phyloP scores from a whole-genome alignment of 2,113 vertebrate species.

The Chionomys nivalis region DNA sequence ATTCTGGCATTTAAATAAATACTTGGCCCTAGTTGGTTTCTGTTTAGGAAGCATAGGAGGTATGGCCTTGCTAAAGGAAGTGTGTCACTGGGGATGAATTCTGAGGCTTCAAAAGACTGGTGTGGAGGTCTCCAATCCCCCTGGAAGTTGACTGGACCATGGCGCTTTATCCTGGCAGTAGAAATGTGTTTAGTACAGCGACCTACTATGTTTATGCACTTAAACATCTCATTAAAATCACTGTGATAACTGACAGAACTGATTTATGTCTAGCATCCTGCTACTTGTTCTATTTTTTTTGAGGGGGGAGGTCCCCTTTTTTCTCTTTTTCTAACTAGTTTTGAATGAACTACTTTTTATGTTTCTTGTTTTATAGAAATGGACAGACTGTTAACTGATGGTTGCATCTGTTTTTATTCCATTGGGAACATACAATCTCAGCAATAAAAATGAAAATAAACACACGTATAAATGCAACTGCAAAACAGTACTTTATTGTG shows the following conservation, averaged over 20 bases:
- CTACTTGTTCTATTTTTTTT: not conserved
- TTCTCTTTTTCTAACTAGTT: not conserved
- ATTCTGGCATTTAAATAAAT: not conserved
- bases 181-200: not conserved
- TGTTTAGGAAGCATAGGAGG: not conserved
- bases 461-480: constrained; percentile 71
- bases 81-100: not conserved
- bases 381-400: constrained; percentile 21
- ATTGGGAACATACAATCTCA: constrained; percentile 8
- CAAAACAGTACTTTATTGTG: constrained; percentile 60
- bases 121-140: not conserved
- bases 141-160: not conserved
- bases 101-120: not conserved
- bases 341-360: not conserved
- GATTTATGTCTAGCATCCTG: not conserved
- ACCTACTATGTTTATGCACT: too few species aligned
- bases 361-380: constrained; percentile 40
- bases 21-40: not conserved
- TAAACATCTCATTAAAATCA: not conserved
- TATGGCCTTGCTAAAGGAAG: not conserved
- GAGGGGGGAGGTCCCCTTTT: not conserved
- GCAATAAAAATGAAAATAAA: constrained; percentile 64
- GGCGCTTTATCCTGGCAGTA: not conserved
- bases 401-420: constrained; percentile 34
- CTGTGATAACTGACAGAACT: not conserved